phyloP scores from a whole-genome alignment of 1,140 invertebrate genomes.

The Radopholus similis region DNA sequence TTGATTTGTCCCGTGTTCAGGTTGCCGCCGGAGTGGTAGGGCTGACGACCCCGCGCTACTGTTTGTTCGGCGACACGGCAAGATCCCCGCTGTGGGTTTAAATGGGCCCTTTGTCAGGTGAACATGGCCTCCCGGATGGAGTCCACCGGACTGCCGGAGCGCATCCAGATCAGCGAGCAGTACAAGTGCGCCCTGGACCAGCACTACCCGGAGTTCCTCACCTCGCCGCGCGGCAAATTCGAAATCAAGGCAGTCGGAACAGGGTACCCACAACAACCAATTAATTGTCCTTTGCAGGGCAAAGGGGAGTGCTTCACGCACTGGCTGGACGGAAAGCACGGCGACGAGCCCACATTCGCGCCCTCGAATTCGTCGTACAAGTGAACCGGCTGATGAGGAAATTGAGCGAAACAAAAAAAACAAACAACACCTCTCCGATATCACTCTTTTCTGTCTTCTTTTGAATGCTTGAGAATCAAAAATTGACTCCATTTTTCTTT shows the following conservation, averaged over 20 bases:
- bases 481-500: no score
- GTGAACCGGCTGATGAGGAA: no score
- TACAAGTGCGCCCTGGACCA: conserved; percentile 35
- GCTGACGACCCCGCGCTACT: conserved; percentile 58
- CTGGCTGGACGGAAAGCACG: conserved; percentile 37
- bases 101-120: neutral
- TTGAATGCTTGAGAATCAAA: no score
- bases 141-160: conserved; percentile 72
- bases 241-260: conserved; percentile 38
- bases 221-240: conserved; percentile 32
- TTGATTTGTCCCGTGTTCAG: neutral
- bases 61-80: conserved; percentile 81
- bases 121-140: conserved; percentile 71
- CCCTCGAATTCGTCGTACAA: no score
- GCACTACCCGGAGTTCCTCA: conserved; percentile 45
- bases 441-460: no score
- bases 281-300: conserved; percentile 32
- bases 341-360: conserved; percentile 10
- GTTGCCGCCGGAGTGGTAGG: conserved; percentile 62
- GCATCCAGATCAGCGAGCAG: conserved; percentile 48
- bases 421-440: no score
- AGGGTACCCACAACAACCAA: conserved; percentile 11
- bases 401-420: no score
- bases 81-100: conserved; percentile 56
- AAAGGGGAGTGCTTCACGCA: conserved; percentile 43